Conservation (phyloP, 2,113 vertebrate species). For the Entosphenus tridentatus region DNA sequence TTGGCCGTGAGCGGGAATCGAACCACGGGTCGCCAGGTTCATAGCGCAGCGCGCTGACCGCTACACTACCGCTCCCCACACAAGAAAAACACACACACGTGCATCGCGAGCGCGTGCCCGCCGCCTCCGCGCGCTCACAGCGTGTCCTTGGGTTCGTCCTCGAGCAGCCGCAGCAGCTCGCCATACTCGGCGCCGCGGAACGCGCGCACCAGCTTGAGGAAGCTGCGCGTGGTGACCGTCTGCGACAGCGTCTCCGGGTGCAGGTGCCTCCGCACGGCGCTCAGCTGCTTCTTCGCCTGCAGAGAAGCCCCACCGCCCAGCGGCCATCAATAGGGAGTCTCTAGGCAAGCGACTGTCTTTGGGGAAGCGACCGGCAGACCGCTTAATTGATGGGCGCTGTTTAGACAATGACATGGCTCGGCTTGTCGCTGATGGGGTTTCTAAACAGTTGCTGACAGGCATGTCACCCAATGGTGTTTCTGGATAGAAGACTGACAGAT, state of each 20-base stretch:
- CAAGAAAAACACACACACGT: neutral
- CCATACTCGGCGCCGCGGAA: constrained; percentile 48
- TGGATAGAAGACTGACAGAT: no score
- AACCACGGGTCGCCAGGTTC: neutral
- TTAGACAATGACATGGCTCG: no score
- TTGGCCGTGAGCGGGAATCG: neutral
- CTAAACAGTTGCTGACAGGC: no score
- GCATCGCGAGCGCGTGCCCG: neutral
- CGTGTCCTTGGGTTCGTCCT: constrained; percentile 38
- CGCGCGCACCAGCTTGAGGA: constrained; percentile 54
- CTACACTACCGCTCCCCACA: neutral
- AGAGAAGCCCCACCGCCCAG: constrained; percentile 11
- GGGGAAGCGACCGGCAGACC: no score
- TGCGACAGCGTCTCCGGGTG: constrained; percentile 52
- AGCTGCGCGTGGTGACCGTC: constrained; percentile 37
- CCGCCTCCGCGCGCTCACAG: constrained; percentile 33
- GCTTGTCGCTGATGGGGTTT: no score
- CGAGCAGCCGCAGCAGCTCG: constrained; percentile 55
- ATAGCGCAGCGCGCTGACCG: neutral
- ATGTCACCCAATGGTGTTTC: no score
- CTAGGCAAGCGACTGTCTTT: no score
- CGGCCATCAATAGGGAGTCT: no score
- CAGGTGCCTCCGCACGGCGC: constrained; percentile 30
- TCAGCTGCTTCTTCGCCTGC: constrained; percentile 55
- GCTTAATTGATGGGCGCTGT: no score